phyloP scores from a whole-genome alignment of 1,140 invertebrate species.

The Vanessa atalanta region DNA sequence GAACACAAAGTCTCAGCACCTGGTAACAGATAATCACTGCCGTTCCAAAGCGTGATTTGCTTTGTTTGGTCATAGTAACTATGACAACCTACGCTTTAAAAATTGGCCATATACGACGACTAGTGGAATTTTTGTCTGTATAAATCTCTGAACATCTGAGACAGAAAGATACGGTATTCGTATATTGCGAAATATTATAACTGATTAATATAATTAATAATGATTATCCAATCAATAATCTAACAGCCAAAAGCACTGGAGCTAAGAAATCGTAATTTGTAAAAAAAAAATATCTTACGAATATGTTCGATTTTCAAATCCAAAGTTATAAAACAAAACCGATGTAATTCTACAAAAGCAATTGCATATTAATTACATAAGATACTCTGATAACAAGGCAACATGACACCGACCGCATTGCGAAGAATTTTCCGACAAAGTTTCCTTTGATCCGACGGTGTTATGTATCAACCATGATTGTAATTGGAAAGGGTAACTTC shows the following conservation, averaged over 20 bases:
- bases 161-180: too few species aligned
- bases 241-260: too few species aligned
- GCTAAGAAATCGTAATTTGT: too few species aligned
- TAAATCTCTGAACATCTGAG: too few species aligned
- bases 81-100: conserved; percentile 22
- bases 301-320: background rate
- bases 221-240: too few species aligned
- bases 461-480: conserved; percentile 9
- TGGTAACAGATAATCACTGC: background rate
- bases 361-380: conserved; percentile 24
- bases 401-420: conserved; percentile 5
- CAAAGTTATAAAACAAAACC: background rate
- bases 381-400: background rate
- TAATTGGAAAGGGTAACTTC: conserved; percentile 8
- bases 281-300: too few species aligned
- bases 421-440: conserved; percentile 11
- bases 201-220: too few species aligned
- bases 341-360: background rate
- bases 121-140: too few species aligned
- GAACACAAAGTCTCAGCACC: background rate
- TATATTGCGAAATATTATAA: too few species aligned
- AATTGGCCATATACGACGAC: background rate
- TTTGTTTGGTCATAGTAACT: conserved; percentile 26
- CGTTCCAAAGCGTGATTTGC: background rate
- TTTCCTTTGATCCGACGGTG: conserved; percentile 6